phyloP scores from a whole-genome alignment of 2,113 vertebrate species.

The Actenoides hombroni region DNA sequence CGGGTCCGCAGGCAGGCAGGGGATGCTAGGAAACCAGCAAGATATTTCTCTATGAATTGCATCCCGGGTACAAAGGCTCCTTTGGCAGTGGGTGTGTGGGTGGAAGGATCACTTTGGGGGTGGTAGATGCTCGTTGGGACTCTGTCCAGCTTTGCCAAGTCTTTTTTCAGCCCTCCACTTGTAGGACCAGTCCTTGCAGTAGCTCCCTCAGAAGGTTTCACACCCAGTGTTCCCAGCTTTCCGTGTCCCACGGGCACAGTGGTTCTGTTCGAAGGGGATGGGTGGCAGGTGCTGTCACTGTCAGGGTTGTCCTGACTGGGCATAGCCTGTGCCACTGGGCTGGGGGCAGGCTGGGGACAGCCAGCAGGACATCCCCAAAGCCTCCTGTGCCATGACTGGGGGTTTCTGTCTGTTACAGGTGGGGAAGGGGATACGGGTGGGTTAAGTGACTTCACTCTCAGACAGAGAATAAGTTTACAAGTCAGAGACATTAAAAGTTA shows the following conservation, averaged over 20 bases:
- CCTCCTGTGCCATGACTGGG: accelerated
- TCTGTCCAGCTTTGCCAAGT: not conserved
- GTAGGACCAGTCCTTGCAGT: not conserved
- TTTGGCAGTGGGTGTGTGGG: not conserved
- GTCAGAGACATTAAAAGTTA: not conserved
- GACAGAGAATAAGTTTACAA: not conserved
- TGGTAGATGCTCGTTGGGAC: not conserved
- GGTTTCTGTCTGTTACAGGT: not conserved
- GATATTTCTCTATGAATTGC: not conserved
- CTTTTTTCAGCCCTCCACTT: not conserved
- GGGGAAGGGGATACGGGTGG: not conserved
- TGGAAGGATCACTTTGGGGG: not conserved
- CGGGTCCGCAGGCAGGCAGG: not conserved
- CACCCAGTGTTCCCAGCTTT: not conserved
- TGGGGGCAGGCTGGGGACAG: not conserved
- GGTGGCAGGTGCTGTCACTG: not conserved
- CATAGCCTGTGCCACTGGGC: not conserved
- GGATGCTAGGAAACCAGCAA: not conserved
- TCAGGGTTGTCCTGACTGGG: not conserved
- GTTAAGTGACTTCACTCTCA: not conserved
- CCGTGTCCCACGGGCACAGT: not conserved
- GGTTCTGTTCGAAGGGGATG: no score
- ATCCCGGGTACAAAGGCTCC: not conserved
- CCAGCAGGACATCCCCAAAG: not conserved
- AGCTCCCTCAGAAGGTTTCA: not conserved